Conservation (phyloP, 2,797 vertebrate genomes). For the Dallia pectoralis region DNA sequence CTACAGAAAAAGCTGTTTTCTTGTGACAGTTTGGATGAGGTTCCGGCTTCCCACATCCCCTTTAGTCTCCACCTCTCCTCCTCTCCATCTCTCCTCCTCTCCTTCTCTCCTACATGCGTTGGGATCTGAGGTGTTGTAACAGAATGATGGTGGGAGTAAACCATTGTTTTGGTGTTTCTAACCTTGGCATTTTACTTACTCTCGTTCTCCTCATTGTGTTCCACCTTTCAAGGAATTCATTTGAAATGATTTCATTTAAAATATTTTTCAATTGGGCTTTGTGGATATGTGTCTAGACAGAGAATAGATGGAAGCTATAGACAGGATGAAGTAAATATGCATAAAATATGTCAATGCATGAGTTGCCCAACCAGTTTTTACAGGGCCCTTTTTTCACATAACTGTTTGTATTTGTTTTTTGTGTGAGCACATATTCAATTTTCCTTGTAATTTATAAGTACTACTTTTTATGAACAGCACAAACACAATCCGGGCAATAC, state of each 20-base stretch:
- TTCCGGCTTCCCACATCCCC: not conserved
- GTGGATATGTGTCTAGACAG: slow-evolving; percentile 31
- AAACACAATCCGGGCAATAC: no score
- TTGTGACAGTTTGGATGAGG: not conserved
- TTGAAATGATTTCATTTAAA: not conserved
- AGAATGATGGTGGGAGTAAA: slow-evolving; percentile 4
- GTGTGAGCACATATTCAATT: no score
- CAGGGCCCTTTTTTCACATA: no score
- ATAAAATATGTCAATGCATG: slow-evolving; percentile 2
- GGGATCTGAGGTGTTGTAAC: slow-evolving; percentile 13
- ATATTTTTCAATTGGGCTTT: not conserved
- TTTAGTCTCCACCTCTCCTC: not conserved
- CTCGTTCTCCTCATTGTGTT: not conserved
- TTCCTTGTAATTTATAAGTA: no score
- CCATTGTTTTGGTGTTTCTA: slow-evolving; percentile 30
- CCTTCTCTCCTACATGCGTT: slow-evolving; percentile 5
- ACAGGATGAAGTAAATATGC: slow-evolving; percentile 3
- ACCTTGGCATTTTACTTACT: slow-evolving; percentile 7
- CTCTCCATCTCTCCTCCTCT: not conserved
- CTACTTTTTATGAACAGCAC: no score
- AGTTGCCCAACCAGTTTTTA: no score
- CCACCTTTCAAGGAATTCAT: not conserved
- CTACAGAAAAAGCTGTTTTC: slow-evolving; percentile 9
- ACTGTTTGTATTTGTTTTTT: no score
- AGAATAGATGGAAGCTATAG: not conserved